These are phyloP conservation scores for Gymnarchus niloticus DNA, from an alignment of 2,113 vertebrate species.

Conservation along the genomic window DNA sequence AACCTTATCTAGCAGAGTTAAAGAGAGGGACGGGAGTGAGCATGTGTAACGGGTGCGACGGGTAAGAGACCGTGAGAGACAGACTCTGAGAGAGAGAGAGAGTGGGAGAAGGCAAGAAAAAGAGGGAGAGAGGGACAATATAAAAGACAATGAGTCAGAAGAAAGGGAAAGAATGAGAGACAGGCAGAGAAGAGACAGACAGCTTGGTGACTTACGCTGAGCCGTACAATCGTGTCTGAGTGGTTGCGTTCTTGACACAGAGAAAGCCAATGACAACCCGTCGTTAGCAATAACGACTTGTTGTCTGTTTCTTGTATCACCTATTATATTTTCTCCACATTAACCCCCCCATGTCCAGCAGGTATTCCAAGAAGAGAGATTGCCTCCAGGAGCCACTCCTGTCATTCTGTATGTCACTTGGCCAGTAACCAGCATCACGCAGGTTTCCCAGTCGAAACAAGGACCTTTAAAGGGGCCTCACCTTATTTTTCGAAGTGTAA, in stretches of 20 bases:
- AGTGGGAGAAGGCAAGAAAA: not conserved
- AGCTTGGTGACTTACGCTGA: not conserved
- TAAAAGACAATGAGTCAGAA: not conserved
- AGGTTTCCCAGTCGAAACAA: not conserved
- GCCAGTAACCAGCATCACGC: not conserved
- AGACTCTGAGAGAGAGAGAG: not conserved
- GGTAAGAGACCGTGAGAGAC: not conserved
- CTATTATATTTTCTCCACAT: not conserved
- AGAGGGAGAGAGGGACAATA: too few species aligned
- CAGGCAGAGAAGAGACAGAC: not conserved
- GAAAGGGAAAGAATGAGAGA: not conserved
- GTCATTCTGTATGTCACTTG: not conserved
- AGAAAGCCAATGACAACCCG: not conserved
- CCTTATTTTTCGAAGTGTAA: not conserved
- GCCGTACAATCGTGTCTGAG: slow-evolving; percentile 1
- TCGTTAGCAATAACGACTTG: not conserved
- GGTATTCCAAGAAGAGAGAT: not conserved
- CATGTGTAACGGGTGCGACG: not conserved
- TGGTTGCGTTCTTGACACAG: not conserved
- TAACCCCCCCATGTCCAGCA: not conserved
- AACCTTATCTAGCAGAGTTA: not conserved
- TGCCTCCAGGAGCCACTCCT: not conserved
- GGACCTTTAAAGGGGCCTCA: not conserved
- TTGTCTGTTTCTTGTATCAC: not conserved
- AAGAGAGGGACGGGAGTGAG: not conserved